These are phyloP conservation scores for Hyperoodon ampullatus DNA, from an alignment of 2,113 vertebrate genomes.

Conservation along the genomic window DNA sequence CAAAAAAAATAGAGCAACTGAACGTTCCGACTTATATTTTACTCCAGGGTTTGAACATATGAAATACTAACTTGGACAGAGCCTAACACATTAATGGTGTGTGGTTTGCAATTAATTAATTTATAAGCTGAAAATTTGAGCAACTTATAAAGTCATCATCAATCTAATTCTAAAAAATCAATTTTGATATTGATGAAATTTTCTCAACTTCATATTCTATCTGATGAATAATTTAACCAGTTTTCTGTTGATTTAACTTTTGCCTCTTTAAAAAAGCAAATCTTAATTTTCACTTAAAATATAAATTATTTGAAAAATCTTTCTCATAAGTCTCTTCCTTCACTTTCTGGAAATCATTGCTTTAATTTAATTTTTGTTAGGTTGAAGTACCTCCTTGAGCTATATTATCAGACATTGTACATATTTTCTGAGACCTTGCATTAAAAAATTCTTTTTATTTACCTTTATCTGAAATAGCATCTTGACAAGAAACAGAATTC, in stretches of 20 bases:
- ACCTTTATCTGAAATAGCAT: neutral
- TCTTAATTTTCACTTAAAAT: neutral
- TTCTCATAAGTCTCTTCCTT: neutral
- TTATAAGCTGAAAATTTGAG: neutral
- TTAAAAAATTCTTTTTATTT: neutral
- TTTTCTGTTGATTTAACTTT: neutral
- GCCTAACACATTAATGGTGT: neutral
- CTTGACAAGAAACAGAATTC: neutral
- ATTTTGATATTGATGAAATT: neutral
- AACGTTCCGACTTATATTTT: neutral
- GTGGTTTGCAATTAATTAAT: neutral
- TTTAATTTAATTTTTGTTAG: neutral
- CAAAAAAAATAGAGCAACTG: neutral
- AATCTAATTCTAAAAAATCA: neutral
- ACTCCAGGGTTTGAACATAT: neutral
- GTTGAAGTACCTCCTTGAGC: neutral
- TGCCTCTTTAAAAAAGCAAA: neutral
- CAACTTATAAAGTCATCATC: neutral
- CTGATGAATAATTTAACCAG: neutral
- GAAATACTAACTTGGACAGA: neutral
- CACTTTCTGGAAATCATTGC: neutral
- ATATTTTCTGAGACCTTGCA: neutral
- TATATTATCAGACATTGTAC: neutral
- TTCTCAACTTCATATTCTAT: neutral
- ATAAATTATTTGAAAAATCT: neutral